Conservation (phyloP, 2,113 vertebrate genomes). For the Bubalus kerabau region DNA sequence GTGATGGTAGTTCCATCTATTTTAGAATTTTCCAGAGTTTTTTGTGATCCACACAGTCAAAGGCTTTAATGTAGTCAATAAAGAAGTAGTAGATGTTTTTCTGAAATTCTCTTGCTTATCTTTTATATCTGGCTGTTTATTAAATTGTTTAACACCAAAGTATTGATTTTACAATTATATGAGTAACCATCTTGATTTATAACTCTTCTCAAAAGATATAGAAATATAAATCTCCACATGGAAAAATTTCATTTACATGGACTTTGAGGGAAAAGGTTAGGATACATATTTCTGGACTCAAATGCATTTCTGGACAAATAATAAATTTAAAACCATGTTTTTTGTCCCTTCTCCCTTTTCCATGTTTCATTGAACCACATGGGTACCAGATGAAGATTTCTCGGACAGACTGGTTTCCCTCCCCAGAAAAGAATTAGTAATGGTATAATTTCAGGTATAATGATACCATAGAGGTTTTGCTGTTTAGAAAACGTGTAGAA, state of each 20-base stretch:
- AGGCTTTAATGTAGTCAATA: neutral
- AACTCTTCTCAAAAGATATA: neutral
- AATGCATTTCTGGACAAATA: neutral
- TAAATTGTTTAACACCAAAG: neutral
- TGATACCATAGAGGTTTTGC: neutral
- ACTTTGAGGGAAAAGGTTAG: neutral
- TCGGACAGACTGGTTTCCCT: neutral
- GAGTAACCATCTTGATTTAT: neutral
- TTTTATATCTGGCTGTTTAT: neutral
- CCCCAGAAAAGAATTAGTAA: neutral
- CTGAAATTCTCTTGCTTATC: neutral
- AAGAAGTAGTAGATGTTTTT: neutral
- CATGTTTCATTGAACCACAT: neutral
- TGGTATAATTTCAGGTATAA: neutral
- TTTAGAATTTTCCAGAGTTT: neutral
- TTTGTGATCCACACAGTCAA: neutral
- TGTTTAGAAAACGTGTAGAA: neutral
- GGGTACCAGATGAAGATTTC: neutral
- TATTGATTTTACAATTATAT: neutral
- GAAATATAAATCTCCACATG: neutral
- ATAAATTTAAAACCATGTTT: neutral
- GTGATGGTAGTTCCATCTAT: neutral
- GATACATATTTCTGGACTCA: neutral
- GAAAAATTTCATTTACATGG: neutral
- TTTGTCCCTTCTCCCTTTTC: neutral